Evolutionary conservation across 2,113 vertebrate species (phyloP), one percentile per base, ranked within the genome.

Genomic region (Xyliphius kryptos): DNA sequence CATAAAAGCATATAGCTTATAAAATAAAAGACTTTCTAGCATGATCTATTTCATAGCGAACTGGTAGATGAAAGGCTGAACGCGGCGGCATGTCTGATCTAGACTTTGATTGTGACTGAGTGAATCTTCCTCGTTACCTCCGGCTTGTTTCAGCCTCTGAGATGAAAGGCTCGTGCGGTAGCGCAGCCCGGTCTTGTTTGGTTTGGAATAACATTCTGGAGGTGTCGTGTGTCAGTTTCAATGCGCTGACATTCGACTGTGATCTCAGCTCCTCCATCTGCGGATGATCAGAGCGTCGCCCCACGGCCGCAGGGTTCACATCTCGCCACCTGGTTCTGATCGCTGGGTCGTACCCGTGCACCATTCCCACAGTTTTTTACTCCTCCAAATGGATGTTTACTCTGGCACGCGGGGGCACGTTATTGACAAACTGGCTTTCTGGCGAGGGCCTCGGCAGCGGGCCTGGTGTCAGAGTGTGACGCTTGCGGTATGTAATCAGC

Each of bases 321-420:
- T 56, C 63, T 37, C 53, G 19, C 37, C 63, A 65, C 63, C 55
- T 65, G 52, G 63, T 56, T 65, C 51, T 56, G 41, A 56, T 56
- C 56, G 63, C 41, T 19, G 19, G n/a, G n/a, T 26, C 22, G 19
- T 19, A 19, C 26, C 37, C 40, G 26, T 12, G 21, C 37, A 17
- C 7, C 16, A 17, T 56, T 38, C 15, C 14, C 32, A 26, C 63
- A 37, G 48, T 47, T 55, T 22, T 38, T 19, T 13, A 14, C 8
- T 41, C 9, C 36, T 41, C 5, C 13, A 22, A 46, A 32, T 44
- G 26, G 63, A 65, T 56, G 47, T 56, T 65, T 56, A 36, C 12
- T 5, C 43, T 56, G 22, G 63, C 21, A 32, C 1, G 14, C 17
- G 9, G 26, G 26, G 26, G 6, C 16, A 26, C 10, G 21, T 54